phyloP scores from a whole-genome alignment of 2,888 invertebrate species.

The Graphium colonna region DNA sequence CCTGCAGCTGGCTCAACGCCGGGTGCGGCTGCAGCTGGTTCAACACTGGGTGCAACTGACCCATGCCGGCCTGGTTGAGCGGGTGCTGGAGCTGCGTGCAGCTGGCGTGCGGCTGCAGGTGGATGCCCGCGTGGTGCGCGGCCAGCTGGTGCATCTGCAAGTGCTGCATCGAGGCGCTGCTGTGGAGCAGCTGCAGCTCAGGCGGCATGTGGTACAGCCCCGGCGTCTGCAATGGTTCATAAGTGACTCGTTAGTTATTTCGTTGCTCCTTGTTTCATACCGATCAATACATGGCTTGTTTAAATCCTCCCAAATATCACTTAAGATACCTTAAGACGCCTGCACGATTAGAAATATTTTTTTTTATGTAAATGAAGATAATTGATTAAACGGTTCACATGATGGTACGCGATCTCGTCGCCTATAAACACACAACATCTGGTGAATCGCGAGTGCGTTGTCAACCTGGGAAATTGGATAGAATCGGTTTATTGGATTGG shows the following conservation, averaged over 20 bases:
- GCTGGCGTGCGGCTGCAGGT: constrained; percentile 39
- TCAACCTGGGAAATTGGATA: too few species aligned
- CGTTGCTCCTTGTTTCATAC: too few species aligned
- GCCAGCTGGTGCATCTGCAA: constrained; percentile 29
- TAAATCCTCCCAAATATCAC: background rate
- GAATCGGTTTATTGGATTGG: too few species aligned
- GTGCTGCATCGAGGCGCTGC: constrained; percentile 52
- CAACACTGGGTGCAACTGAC: constrained; percentile 41
- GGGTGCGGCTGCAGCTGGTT: constrained; percentile 52
- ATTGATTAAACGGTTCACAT: too few species aligned
- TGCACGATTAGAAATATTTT: too few species aligned
- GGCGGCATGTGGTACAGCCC: constrained; percentile 76
- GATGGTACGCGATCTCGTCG: too few species aligned
- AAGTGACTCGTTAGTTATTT: too few species aligned
- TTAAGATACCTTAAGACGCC: too few species aligned
- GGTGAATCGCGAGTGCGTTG: too few species aligned
- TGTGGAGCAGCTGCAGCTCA: constrained; percentile 66
- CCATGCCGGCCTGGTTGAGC: constrained; percentile 26
- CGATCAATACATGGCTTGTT: too few species aligned
- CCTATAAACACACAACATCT: too few species aligned
- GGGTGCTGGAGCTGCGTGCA: constrained; percentile 31
- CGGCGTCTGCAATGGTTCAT: constrained; percentile 48
- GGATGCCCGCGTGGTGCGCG: constrained; percentile 35
- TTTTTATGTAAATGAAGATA: too few species aligned
- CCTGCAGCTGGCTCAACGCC: constrained; percentile 36